phyloP scores from a whole-genome alignment of 92 coral and sea anemone species.

The Pocillopora meandrina region DNA sequence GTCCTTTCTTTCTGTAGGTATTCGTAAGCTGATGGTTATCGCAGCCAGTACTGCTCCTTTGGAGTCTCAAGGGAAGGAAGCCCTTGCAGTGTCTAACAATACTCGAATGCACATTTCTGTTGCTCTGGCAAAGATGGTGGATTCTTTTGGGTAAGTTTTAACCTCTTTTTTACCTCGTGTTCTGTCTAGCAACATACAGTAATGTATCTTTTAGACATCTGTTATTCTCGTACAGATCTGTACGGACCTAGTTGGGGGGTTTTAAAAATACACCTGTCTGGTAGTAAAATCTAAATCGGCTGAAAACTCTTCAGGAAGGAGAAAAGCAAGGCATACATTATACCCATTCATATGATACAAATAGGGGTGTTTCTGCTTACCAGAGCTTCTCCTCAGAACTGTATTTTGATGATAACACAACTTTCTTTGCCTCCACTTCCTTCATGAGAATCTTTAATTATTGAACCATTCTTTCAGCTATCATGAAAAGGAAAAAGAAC shows the following conservation, averaged over 20 bases:
- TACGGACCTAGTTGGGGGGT: too few relatives aligned
- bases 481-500: conserved; percentile 75
- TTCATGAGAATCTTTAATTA: not conserved
- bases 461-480: conserved; percentile 36
- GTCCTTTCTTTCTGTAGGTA: conserved; percentile 42
- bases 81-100: conserved; percentile 66
- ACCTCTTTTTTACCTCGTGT: not conserved
- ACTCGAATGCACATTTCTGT: conserved; percentile 98
- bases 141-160: conserved; percentile 74
- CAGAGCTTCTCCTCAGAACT: too few relatives aligned
- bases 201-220: not conserved
- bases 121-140: conserved; percentile 79
- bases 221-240: not conserved
- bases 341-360: too few relatives aligned
- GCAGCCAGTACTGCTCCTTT: conserved; percentile 77
- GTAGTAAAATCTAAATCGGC: too few relatives aligned
- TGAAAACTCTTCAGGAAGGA: too few relatives aligned
- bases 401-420: too few relatives aligned
- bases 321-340: too few relatives aligned
- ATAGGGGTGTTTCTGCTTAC: too few relatives aligned
- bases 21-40: conserved; percentile 71
- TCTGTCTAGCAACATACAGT: not conserved
- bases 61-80: conserved; percentile 44
- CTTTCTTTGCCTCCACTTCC: too few relatives aligned
- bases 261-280: too few relatives aligned